phyloP scores from a whole-genome alignment of 2,888 invertebrate species.

The Spisula subtruncata region DNA sequence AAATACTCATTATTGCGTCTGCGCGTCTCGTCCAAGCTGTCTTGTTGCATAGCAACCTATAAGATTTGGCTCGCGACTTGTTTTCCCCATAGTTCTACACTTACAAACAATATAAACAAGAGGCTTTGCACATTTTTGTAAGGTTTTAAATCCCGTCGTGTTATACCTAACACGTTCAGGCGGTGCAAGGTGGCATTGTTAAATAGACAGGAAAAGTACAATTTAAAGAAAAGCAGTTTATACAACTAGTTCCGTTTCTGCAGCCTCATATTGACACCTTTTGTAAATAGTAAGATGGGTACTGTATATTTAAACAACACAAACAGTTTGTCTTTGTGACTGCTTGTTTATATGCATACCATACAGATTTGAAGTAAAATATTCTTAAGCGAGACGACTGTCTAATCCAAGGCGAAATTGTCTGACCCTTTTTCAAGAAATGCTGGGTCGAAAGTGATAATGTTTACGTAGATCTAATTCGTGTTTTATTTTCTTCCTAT shows the following conservation, averaged over 20 bases:
- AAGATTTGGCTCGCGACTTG: conserved; percentile 13
- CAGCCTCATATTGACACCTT: neutral
- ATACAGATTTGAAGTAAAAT: neutral
- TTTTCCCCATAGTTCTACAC: neutral
- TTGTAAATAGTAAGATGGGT: neutral
- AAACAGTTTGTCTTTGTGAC: neutral
- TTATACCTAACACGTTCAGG: conserved; percentile 8
- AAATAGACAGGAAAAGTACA: neutral
- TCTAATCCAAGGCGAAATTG: too few species aligned
- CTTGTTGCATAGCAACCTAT: neutral
- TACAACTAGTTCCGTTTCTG: neutral
- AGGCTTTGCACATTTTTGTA: neutral
- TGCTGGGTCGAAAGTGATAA: too few species aligned
- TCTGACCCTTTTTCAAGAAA: too few species aligned
- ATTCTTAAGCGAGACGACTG: too few species aligned
- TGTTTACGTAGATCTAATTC: too few species aligned
- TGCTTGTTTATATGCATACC: neutral
- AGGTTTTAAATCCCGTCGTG: neutral
- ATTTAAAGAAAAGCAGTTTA: neutral
- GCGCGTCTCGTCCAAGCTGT: neutral
- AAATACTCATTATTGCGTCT: conserved; percentile 10
- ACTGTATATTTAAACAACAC: neutral
- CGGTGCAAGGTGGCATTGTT: neutral
- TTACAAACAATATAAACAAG: neutral
- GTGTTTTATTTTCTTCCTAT: too few species aligned